Evolutionary conservation across 2,888 invertebrate genomes (phyloP).

Genomic region (Tenthredo scrophulariae): DNA sequence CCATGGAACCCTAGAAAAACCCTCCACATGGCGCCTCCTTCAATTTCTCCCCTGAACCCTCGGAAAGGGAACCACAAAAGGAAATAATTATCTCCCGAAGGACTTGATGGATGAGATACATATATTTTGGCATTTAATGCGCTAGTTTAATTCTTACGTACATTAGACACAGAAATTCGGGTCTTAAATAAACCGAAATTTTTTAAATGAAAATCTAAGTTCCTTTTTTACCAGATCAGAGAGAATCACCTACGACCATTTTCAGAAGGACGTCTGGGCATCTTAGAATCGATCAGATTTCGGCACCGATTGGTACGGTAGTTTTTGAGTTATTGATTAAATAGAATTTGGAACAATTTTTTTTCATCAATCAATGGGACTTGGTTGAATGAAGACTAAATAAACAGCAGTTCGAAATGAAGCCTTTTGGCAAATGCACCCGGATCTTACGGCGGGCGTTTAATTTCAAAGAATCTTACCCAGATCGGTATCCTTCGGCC

Average conservation of each 20-base stretch:
- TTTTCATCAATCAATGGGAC: too few species aligned
- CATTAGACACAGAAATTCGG: neutral
- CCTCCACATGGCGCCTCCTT: slow-evolving; percentile 70
- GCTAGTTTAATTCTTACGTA: neutral
- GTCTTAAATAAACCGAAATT: neutral
- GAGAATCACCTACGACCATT: too few species aligned
- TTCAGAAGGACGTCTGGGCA: too few species aligned
- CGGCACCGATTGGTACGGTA: too few species aligned
- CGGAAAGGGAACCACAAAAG: slow-evolving; percentile 68
- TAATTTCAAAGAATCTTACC: neutral
- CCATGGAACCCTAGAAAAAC: slow-evolving; percentile 57
- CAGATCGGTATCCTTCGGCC: neutral
- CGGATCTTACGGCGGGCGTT: neutral
- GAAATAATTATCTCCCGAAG: slow-evolving; percentile 72
- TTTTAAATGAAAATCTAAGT: neutral
- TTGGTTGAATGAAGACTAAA: neutral
- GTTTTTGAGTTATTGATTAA: too few species aligned
- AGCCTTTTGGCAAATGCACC: neutral
- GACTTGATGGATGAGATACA: slow-evolving; percentile 34
- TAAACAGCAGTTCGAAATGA: neutral
- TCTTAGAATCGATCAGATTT: too few species aligned
- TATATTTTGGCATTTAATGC: neutral
- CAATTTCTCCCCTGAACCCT: slow-evolving; percentile 56
- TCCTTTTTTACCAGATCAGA: too few species aligned
- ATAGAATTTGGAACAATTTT: too few species aligned